Evolutionary conservation across 2,113 vertebrate genomes (phyloP).

Genomic region (Neoarius graeffei): DNA sequence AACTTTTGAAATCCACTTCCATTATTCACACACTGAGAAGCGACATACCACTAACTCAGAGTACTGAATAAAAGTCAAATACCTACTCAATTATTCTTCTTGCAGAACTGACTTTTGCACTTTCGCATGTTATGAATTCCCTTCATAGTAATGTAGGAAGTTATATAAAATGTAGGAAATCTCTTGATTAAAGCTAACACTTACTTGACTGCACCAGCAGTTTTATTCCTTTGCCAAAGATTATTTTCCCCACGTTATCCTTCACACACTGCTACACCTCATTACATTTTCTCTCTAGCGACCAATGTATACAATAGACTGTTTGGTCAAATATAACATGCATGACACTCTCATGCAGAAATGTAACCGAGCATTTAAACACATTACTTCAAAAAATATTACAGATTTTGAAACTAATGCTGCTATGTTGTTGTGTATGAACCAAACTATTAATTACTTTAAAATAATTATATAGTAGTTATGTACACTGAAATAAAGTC

Average conservation of each 20-base stretch:
- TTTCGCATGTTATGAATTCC: not conserved
- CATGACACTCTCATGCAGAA: not conserved
- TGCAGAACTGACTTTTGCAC: not conserved
- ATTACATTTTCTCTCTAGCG: not conserved
- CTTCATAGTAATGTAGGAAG: not conserved
- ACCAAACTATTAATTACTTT: not conserved
- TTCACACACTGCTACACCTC: conserved; percentile 42
- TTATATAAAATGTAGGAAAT: not conserved
- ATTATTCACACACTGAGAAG: not conserved
- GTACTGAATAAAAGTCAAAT: not conserved
- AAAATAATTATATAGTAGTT: not conserved
- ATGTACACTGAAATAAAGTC: not conserved
- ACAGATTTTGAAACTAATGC: not conserved
- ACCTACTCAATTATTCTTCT: not conserved
- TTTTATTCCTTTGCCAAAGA: conserved; percentile 46
- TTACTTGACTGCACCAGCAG: conserved; percentile 49
- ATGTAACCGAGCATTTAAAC: not conserved
- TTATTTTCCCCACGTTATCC: conserved; percentile 12
- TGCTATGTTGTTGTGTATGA: not conserved
- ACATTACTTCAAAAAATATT: not conserved
- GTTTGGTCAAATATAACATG: not conserved
- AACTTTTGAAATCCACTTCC: conserved; percentile 16
- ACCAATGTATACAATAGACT: not conserved
- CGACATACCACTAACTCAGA: not conserved
- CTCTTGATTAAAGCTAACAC: conserved; percentile 3